Evolutionary conservation across 2,888 invertebrate genomes (phyloP).

Genomic region (Macrophya annulata): DNA sequence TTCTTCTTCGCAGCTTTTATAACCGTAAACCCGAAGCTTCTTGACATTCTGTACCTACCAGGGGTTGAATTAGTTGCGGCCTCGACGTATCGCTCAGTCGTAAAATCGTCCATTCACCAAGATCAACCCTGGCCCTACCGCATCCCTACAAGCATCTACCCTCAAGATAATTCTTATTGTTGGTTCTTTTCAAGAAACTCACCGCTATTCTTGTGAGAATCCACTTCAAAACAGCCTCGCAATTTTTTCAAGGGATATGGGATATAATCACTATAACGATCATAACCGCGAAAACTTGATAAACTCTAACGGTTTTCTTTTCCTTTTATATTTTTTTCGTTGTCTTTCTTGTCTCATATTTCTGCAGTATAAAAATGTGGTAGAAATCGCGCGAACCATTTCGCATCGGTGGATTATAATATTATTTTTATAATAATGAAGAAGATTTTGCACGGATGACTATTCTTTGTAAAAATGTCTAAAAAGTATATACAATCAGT

Average conservation of each 20-base stretch:
- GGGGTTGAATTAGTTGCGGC: slow-evolving; percentile 14
- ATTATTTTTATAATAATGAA: background rate
- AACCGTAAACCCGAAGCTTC: background rate
- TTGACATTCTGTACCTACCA: background rate
- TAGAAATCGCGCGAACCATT: background rate
- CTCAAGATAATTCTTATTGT: slow-evolving; percentile 31
- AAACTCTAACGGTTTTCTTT: background rate
- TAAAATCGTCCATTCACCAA: slow-evolving; percentile 22
- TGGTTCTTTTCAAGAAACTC: slow-evolving; percentile 7
- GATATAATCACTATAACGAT: background rate
- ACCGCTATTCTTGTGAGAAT: background rate
- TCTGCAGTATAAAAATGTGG: background rate
- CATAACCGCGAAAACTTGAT: slow-evolving; percentile 5
- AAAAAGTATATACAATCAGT: background rate
- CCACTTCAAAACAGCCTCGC: slow-evolving; percentile 8
- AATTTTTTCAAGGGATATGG: background rate
- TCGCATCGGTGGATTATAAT: background rate
- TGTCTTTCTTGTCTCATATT: no score
- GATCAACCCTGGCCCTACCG: background rate
- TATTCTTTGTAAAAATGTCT: background rate
- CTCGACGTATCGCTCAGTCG: slow-evolving; percentile 3
- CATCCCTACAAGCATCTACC: background rate
- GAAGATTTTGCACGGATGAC: background rate
- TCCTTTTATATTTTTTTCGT: background rate
- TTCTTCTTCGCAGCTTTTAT: background rate